Evolutionary conservation across 1,140 invertebrate genomes (phyloP).

Genomic region (Drosophila quadrilineata): DNA sequence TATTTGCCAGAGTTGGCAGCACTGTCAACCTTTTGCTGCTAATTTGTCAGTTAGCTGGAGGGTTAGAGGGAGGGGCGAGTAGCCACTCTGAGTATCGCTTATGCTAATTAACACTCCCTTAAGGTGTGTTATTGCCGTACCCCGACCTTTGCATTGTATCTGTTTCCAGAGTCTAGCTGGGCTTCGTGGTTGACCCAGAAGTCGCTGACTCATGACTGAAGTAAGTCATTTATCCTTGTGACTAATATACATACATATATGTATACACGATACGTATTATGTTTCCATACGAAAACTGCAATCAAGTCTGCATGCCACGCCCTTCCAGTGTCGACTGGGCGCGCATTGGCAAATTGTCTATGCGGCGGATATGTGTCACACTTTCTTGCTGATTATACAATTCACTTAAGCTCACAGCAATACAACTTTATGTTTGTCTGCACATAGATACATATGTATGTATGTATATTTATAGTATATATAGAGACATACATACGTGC

Average conservation of each 20-base stretch:
- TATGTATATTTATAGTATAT: background rate
- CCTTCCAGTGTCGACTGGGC: constrained; percentile 4
- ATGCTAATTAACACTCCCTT: constrained; percentile 38
- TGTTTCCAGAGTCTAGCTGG: background rate
- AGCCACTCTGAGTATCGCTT: constrained; percentile 4
- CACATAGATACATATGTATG: background rate
- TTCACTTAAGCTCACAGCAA: constrained; percentile 30
- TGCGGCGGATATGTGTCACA: constrained; percentile 51
- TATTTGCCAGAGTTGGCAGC: constrained; percentile 25
- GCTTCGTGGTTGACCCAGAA: constrained; percentile 9
- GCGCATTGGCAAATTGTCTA: constrained; percentile 21
- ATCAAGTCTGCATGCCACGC: constrained; percentile 26
- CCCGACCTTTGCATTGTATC: background rate
- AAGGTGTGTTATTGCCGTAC: constrained; percentile 25
- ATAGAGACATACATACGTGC: background rate
- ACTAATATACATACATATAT: too few relatives aligned
- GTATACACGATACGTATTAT: too few relatives aligned
- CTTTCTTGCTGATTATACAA: constrained; percentile 53
- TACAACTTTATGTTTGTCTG: background rate
- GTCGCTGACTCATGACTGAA: constrained; percentile 24
- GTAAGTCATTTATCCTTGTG: constrained; percentile 42
- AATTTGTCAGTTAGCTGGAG: constrained; percentile 23
- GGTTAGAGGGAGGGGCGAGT: too few relatives aligned
- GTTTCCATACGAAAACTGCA: constrained; percentile 31
- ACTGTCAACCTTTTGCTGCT: constrained; percentile 3